Percentiles rank a stretch among this genome's conserved stretches.
These are phyloP conservation scores for Cepaea nemoralis DNA, from an alignment of 1,140 invertebrate species.

Conservation along the genomic window DNA sequence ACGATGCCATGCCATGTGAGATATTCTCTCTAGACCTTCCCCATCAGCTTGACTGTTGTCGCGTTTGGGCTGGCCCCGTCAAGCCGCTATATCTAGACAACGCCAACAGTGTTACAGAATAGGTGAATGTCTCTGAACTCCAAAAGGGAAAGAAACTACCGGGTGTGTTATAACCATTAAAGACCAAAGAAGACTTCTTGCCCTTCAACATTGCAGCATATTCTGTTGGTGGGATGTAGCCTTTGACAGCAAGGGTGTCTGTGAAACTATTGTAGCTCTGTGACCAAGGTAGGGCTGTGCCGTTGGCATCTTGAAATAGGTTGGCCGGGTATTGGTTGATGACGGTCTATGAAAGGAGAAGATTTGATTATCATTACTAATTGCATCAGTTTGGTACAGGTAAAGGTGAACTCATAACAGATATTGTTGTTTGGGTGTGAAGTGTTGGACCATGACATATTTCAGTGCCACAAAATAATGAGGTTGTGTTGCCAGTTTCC, in stretches of 20 bases:
- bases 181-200: constrained; percentile 52
- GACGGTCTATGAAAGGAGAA: constrained; percentile 41
- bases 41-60: too few relatives aligned
- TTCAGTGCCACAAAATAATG: too few relatives aligned
- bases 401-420: too few relatives aligned
- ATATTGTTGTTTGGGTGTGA: too few relatives aligned
- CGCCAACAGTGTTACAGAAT: constrained; percentile 54
- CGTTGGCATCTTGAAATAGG: constrained; percentile 58
- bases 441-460: too few relatives aligned
- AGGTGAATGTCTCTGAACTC: constrained; percentile 60
- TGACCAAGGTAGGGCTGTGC: constrained; percentile 46
- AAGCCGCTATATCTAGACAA: constrained; percentile 55
- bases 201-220: constrained; percentile 50
- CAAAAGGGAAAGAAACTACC: constrained; percentile 57
- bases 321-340: constrained; percentile 61
- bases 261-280: neutral
- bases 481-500: too few relatives aligned
- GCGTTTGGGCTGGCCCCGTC: too few relatives aligned
- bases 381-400: too few relatives aligned
- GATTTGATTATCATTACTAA: too few relatives aligned
- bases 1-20: too few relatives aligned
- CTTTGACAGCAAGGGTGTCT: constrained; percentile 53
- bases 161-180: constrained; percentile 56
- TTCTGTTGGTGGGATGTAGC: constrained; percentile 42
- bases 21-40: too few relatives aligned